Evolutionary conservation across 2,797 vertebrate genomes (phyloP), one percentile per base, ranked within the genome.

Genomic region (Melanotaenia maccullochi): DNA sequence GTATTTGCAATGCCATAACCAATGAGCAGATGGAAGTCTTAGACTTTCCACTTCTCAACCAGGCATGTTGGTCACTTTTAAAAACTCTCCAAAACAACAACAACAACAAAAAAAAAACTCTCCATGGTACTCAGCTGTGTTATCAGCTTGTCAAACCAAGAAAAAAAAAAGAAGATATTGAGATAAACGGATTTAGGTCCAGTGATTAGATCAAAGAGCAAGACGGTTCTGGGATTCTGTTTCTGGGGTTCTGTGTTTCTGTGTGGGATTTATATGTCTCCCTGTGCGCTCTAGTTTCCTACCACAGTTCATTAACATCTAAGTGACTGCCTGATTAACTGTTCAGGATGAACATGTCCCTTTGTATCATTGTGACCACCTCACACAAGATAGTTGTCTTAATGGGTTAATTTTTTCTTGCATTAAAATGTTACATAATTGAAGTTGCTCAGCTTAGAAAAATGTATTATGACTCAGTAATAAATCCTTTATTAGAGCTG

Each of bases 401-500:
- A 33, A 47, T 44, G 20, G 4, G 47, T 14, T 5, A 25, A 49
- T 35, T 25, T 49, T 38, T 16, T 70, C 4, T 68, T n/a, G 2
- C 36, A 60, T 33, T 62, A 18, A 47, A 72, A 32, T 2, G 18
- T 33, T 49, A 49, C 12, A 33, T 2, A 5, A 4, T 49, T 3
- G 30, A 20, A 58, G n/a, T 8, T 30, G 28, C 30, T 42, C 52
- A 8, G 33, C 47, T 2, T 49, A 5, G 20, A 49, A 49, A n/a
- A 30, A 64, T 25, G 32, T 13, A 35, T 18, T 76, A 72, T 71
- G 77, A 89, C 84, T 88, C 86, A 73, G 82, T 70, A 77, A 71
- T 25, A 56, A 54, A 56, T 40, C 1, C 47, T 73, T 3, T 69
- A 61, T 44, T 60, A 64, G 76, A 73, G 69, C 14, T 52, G 65